Evolutionary conservation across 2,113 vertebrate species (phyloP).

Genomic region (Spermophilus dauricus): DNA sequence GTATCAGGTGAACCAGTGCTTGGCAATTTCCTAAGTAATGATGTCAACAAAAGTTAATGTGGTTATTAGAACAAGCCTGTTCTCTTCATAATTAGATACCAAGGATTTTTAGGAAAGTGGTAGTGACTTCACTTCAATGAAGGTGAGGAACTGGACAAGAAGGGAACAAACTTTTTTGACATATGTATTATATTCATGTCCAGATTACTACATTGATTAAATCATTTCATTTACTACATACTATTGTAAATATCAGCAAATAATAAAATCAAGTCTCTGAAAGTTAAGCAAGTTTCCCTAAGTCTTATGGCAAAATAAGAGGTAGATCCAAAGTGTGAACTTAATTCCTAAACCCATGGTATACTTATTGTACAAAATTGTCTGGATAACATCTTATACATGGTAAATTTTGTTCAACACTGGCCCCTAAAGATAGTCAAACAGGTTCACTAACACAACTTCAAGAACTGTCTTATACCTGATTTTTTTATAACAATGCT

Average conservation of each 20-base stretch:
- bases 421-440: background rate
- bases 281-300: background rate
- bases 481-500: background rate
- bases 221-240: conserved; percentile 10
- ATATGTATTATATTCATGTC: background rate
- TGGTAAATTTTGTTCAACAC: background rate
- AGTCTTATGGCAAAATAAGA: background rate
- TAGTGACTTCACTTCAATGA: background rate
- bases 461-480: background rate
- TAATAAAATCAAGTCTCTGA: background rate
- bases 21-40: background rate
- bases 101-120: background rate
- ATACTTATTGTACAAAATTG: background rate
- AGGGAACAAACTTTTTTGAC: background rate
- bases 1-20: background rate
- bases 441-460: background rate
- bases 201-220: background rate
- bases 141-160: background rate
- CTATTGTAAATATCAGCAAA: background rate
- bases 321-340: background rate
- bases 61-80: background rate
- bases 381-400: background rate
- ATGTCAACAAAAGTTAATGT: background rate
- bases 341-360: background rate
- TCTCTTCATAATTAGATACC: background rate